Base-by-base conservation (phyloP, 2,888 invertebrate species). In the Trichogramma dendrolimi region DNA sequence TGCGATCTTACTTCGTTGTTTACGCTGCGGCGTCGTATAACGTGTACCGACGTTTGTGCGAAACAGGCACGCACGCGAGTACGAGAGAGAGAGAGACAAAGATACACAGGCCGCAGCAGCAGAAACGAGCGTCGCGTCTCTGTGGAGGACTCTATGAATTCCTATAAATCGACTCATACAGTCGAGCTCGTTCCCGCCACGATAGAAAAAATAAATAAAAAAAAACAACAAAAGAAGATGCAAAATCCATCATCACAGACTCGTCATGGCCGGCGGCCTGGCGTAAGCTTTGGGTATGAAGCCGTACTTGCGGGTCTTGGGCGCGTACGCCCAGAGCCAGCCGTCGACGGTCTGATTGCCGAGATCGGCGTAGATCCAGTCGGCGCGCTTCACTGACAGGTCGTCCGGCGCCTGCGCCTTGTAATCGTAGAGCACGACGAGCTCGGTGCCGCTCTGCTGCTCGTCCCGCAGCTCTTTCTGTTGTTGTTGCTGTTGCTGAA, bases 251-350 rank as follows among this genome's bases (percentile, higher is more conserved):
- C 82, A 80, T 27, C 27, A 91, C 69, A 92, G 85, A 71, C 92
- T 89, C 41, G 94, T 95, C 85, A 94, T 94, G 67, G 94, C 94
- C 8, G 94, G 94, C 5, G 94, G 93, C 14, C 94, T 83, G 6
- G 95, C 95, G 75, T 95, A 95, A 0, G 94, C 94, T 76, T 94
- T 94, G 61, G 96, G 96, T 68, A 96, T 94, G 80, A 96, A 96
- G 44, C 96, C 96, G 75, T 95, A 95, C 78, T 94, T 91, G 41
- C 93, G 83, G 4, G 92, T 90, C 80, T 93, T 93, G 6, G 94
- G 95, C 7, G 94, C 94, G 82, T 96, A 96, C 0, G 94, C 91
- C 95, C 93, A 96, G 67, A 94, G 82, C 94, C 92, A 95, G 46
- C 96, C 96, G 79, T 94, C 95, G 46, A 92, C 94, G 0, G 94